A percentile compares a stretch with the other conserved stretches of the same genome.
Evolutionary conservation across 2,888 invertebrate species (phyloP).

Genomic region (Eristalinus aeneus): DNA sequence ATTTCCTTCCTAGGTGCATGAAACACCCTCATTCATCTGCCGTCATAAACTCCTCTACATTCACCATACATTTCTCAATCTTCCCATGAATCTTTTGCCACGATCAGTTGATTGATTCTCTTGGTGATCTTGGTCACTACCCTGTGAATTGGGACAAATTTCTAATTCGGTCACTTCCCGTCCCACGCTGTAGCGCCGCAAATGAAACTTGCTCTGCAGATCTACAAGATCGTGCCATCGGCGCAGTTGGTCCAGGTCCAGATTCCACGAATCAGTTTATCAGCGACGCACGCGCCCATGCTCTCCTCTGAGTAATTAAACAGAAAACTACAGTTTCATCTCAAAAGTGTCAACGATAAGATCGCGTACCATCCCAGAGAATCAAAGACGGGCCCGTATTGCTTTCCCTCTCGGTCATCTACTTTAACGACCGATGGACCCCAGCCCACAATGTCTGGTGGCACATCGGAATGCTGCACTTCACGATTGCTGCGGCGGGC

Average conservation of each 20-base stretch:
- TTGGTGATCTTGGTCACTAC: too few relatives aligned
- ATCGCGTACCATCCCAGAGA: neutral
- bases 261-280: neutral
- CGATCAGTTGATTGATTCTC: too few relatives aligned
- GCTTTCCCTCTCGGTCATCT: neutral
- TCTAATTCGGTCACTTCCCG: neutral
- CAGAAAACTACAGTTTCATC: neutral
- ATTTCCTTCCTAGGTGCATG: too few relatives aligned
- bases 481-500: neutral
- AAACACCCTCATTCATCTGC: too few relatives aligned
- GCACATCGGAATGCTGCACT: neutral
- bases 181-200: neutral
- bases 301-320: neutral
- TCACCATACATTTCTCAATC: too few relatives aligned
- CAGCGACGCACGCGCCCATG: neutral
- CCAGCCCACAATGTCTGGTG: neutral
- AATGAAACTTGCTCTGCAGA: neutral
- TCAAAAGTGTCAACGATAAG: neutral
- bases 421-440: neutral
- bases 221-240: neutral
- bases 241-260: neutral
- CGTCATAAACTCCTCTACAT: too few relatives aligned
- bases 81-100: too few relatives aligned
- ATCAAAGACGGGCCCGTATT: neutral
- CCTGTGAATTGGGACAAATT: neutral